Evolutionary conservation across 2,888 invertebrate genomes (phyloP), one percentile per base, ranked within the genome.

Genomic region (Volucella inanis): DNA sequence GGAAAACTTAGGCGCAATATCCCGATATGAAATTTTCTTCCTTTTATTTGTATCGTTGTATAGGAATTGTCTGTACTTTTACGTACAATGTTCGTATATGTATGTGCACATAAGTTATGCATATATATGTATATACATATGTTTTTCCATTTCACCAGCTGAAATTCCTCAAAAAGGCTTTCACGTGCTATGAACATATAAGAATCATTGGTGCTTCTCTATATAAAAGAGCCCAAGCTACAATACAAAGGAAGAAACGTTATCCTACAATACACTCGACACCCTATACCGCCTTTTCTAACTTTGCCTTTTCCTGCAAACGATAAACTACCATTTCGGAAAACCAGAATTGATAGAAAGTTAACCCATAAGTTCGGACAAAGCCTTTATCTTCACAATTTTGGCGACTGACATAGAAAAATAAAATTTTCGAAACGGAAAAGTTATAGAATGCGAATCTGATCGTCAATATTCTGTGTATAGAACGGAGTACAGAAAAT

Each of bases 1-100:
- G 79, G 61, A 84, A 84, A 79, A 84, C 79, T 84, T 79, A 71
- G 84, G 75, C 84, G 75, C 79, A 79, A 75, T 84, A 84, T 84
- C 79, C 70, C n/a, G 72, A 78, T 78, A 83, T 83, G 67, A 67
- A 82, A 72, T 82, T 65, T 74, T 78, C 57, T 55, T 54, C 55
- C 61, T 38, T 45, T 14, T 18, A 62, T 31, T 68, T 62, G 62
- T 68, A 77, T 72, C 67, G 71, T 55, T 68, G 38, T 74, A 31
- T 52, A 59, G 47, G 62, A 78, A 83, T 78, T 78, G 67, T 78
- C 78, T 78, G 78, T 68, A 65, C 31, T 31, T 31, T 31, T 31
- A 31, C 6, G 31, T 0, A 31, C 31, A 31, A 22, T 22, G 18
- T 22, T 22, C 3, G 18, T 3, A 31, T 31, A 31, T 6, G 31